phyloP scores from a whole-genome alignment of 2,888 invertebrate species.

The Lasioglossum figueresi region DNA sequence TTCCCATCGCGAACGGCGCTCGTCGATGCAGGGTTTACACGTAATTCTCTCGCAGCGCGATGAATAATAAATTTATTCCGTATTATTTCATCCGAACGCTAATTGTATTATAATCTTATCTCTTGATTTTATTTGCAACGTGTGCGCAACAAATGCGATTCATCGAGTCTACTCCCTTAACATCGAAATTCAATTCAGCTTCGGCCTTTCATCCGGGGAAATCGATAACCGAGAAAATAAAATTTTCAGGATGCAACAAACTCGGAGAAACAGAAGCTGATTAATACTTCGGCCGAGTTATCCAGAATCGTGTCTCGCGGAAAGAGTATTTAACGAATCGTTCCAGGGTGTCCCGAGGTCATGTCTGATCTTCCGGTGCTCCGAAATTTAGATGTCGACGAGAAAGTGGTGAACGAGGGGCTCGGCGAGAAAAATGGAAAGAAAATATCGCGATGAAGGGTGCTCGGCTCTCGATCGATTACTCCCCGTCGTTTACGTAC shows the following conservation, averaged over 20 bases:
- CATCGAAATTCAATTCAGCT: neutral
- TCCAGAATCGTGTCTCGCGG: neutral
- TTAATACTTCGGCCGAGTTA: neutral
- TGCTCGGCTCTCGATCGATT: constrained; percentile 58
- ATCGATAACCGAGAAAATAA: neutral
- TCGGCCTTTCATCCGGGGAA: neutral
- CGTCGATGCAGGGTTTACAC: constrained; percentile 4
- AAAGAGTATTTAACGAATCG: constrained; percentile 18
- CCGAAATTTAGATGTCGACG: constrained; percentile 54
- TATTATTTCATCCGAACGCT: constrained; percentile 8
- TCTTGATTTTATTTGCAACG: neutral
- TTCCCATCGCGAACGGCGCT: neutral
- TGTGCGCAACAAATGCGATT: neutral
- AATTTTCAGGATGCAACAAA: neutral
- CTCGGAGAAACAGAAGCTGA: neutral
- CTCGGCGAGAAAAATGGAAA: constrained; percentile 55
- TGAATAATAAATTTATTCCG: neutral
- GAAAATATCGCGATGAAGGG: constrained; percentile 63
- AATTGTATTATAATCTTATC: constrained; percentile 8
- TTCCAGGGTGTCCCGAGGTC: neutral
- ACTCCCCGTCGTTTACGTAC: constrained; percentile 59
- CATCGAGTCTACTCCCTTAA: no score
- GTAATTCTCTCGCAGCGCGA: constrained; percentile 4
- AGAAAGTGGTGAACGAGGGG: constrained; percentile 8
- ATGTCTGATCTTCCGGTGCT: constrained; percentile 8